Conservation (phyloP, 2,113 vertebrate species). For the Corythaixoides concolor region DNA sequence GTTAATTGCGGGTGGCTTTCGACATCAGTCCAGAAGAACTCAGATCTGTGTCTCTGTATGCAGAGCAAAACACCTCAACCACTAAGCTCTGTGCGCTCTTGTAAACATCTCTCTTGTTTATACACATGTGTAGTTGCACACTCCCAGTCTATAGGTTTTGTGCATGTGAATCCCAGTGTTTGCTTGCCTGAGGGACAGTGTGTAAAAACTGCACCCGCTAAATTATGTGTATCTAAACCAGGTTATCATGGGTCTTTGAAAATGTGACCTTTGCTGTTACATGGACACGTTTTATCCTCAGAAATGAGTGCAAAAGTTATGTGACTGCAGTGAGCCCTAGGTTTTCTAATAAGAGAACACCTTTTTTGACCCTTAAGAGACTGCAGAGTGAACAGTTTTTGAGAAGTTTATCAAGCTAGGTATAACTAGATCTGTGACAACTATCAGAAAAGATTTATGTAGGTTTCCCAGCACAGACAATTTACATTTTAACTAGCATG, state of each 20-base stretch:
- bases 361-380: background rate
- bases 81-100: background rate
- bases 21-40: background rate
- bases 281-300: background rate
- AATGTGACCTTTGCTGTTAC: background rate
- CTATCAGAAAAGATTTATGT: constrained; percentile 25
- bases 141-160: background rate
- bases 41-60: background rate
- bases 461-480: constrained; percentile 53
- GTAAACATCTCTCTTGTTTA: constrained; percentile 23
- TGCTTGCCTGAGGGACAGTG: background rate
- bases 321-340: background rate
- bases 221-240: background rate
- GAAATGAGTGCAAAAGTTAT: background rate
- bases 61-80: background rate
- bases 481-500: constrained; percentile 71
- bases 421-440: background rate
- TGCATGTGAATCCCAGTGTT: background rate
- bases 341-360: background rate
- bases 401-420: background rate
- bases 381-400: background rate
- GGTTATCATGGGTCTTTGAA: background rate
- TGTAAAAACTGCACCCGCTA: background rate
- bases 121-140: background rate
- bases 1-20: background rate